Conservation (phyloP, 2,888 invertebrate species). For the Stramonita haemastoma region DNA sequence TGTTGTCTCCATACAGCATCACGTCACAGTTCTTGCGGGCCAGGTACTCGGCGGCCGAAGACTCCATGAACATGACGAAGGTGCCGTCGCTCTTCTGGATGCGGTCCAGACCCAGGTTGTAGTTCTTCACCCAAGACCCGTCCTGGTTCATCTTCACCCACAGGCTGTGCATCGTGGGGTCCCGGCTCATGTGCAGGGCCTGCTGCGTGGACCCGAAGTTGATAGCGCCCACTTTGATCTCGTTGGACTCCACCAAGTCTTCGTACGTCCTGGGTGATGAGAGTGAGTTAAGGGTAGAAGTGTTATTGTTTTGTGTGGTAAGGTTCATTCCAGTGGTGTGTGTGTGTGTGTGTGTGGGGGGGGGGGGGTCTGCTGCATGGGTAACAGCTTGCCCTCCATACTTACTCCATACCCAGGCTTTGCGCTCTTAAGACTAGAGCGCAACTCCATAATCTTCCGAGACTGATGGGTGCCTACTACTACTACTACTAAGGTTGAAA, state of each 20-base stretch:
- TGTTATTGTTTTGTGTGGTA: background rate
- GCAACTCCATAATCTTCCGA: too few relatives aligned
- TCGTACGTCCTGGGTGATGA: slow-evolving; percentile 43
- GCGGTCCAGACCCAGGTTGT: slow-evolving; percentile 46
- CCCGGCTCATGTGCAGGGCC: slow-evolving; percentile 37
- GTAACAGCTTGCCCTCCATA: too few relatives aligned
- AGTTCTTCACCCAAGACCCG: slow-evolving; percentile 33
- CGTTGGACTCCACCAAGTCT: slow-evolving; percentile 41
- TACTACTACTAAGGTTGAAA: too few relatives aligned
- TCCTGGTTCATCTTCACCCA: slow-evolving; percentile 46
- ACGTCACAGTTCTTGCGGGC: slow-evolving; percentile 54
- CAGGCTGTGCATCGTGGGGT: slow-evolving; percentile 42
- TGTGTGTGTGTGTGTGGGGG: background rate
- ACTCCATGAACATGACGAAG: slow-evolving; percentile 52
- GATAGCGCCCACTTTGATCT: slow-evolving; percentile 37
- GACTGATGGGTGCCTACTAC: too few relatives aligned
- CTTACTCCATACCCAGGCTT: too few relatives aligned
- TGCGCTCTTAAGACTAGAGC: too few relatives aligned
- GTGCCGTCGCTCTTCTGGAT: slow-evolving; percentile 49
- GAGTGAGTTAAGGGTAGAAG: background rate
- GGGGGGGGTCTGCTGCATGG: too few relatives aligned
- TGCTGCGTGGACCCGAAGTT: slow-evolving; percentile 46
- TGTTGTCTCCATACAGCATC: slow-evolving; percentile 53
- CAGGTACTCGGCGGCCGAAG: slow-evolving; percentile 49
- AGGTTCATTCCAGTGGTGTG: background rate